Evolutionary conservation across 2,888 invertebrate species (phyloP).

Genomic region (Microplitis deprimator): DNA sequence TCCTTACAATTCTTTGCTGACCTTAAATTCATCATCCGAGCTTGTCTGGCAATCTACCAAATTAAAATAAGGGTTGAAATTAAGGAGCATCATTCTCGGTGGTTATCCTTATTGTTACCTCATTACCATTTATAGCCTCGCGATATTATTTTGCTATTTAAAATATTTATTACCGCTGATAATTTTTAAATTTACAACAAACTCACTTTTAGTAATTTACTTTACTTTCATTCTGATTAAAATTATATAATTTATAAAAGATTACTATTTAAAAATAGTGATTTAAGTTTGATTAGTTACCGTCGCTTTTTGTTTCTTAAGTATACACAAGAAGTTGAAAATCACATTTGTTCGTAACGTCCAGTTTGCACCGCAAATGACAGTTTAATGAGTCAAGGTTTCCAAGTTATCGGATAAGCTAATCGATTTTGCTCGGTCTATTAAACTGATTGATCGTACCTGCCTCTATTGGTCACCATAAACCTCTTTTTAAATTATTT

Average conservation of each 20-base stretch:
- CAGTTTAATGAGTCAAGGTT: slow-evolving; percentile 15
- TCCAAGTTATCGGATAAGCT: slow-evolving; percentile 12
- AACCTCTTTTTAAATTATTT: background rate
- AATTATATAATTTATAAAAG: too few relatives aligned
- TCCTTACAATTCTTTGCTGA: slow-evolving; percentile 26
- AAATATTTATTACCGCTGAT: background rate
- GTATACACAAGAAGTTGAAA: slow-evolving; percentile 9
- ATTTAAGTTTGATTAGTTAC: background rate
- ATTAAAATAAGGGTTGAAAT: slow-evolving; percentile 49
- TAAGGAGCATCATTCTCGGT: slow-evolving; percentile 39
- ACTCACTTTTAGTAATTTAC: too few relatives aligned
- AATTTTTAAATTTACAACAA: background rate
- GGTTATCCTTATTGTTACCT: slow-evolving; percentile 30
- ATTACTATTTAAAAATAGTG: background rate
- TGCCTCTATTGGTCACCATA: background rate
- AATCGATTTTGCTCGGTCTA: slow-evolving; percentile 6
- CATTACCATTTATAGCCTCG: background rate
- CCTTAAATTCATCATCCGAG: slow-evolving; percentile 40
- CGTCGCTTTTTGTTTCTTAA: slow-evolving; percentile 12
- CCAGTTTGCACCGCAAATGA: slow-evolving; percentile 18
- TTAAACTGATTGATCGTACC: slow-evolving; percentile 13
- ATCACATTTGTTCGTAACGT: slow-evolving; percentile 8
- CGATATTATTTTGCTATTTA: background rate
- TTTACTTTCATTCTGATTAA: too few relatives aligned
- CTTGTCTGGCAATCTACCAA: slow-evolving; percentile 47